Evolutionary conservation across 2,113 vertebrate species (phyloP).

Genomic region (Siniperca chuatsi): DNA sequence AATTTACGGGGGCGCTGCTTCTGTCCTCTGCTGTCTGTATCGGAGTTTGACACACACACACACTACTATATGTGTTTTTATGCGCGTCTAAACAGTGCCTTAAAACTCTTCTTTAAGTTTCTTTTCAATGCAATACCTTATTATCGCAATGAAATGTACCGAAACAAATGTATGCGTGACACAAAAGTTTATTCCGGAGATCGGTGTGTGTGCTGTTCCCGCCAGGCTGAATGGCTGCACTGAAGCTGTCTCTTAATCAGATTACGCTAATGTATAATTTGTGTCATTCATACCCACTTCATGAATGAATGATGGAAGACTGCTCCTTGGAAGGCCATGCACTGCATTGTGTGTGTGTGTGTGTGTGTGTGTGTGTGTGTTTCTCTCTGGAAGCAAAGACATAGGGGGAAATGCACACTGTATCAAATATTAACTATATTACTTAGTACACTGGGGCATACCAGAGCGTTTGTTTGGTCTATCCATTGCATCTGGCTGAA

Average conservation of each 20-base stretch:
- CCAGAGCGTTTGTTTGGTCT: slow-evolving; percentile 45
- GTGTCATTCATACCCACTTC: slow-evolving; percentile 19
- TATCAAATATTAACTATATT: slow-evolving; percentile 56
- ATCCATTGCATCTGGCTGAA: slow-evolving; percentile 36
- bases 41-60: too few species aligned
- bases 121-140: too few species aligned
- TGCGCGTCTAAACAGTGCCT: too few species aligned
- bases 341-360: background rate
- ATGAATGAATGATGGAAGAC: slow-evolving; percentile 45
- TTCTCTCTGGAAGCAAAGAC: slow-evolving; percentile 18
- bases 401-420: background rate
- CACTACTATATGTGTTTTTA: too few species aligned
- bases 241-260: slow-evolving; percentile 1
- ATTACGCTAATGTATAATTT: background rate
- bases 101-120: too few species aligned
- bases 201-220: background rate
- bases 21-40: too few species aligned
- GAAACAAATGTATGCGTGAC: too few species aligned
- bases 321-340: background rate
- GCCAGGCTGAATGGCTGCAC: background rate
- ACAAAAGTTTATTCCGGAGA: too few species aligned
- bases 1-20: too few species aligned
- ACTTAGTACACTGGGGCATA: slow-evolving; percentile 21
- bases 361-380: slow-evolving; percentile 5
- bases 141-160: too few species aligned